A percentile compares a stretch with the other conserved stretches of the same genome.
Evolutionary conservation across 1,140 invertebrate species (phyloP).

Genomic region (Cepaea nemoralis): DNA sequence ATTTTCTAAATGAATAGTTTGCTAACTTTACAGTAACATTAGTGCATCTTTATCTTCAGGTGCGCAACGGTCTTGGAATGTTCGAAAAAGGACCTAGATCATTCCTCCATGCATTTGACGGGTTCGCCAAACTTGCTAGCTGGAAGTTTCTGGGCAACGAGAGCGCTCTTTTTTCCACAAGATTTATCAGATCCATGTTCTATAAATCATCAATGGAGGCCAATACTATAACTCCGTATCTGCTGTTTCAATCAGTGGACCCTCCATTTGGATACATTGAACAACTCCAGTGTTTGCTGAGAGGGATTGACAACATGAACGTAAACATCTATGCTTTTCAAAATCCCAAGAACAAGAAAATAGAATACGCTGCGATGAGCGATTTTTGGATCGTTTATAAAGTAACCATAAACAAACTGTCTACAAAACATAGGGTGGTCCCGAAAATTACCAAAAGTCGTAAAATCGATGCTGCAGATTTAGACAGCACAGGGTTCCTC

Average conservation of each 20-base stretch:
- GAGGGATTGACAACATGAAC: conserved; percentile 66
- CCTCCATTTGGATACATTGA: conserved; percentile 57
- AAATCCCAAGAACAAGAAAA: conserved; percentile 30
- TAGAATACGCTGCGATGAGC: conserved; percentile 56
- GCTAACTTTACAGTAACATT: too few relatives aligned
- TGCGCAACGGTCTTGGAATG: conserved; percentile 62
- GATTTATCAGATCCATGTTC: conserved; percentile 54
- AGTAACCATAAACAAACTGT: conserved; percentile 49
- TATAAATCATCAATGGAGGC: conserved; percentile 55
- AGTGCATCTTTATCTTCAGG: too few relatives aligned
- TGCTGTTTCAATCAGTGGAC: conserved; percentile 56
- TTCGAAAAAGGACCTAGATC: conserved; percentile 57
- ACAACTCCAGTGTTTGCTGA: conserved; percentile 50
- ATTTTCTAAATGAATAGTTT: too few relatives aligned
- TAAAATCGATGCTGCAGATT: neutral
- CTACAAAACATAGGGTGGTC: conserved; percentile 46
- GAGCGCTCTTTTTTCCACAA: conserved; percentile 55
- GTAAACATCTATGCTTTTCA: conserved; percentile 59
- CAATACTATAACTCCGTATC: conserved; percentile 58
- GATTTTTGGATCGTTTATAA: conserved; percentile 66
- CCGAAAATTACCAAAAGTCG: conserved; percentile 21
- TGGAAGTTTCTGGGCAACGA: conserved; percentile 61
- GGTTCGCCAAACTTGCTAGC: conserved; percentile 60
- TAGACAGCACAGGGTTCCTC: conserved; percentile 41
- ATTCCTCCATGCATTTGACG: conserved; percentile 61